Percentiles rank a stretch among this genome's conserved stretches.
Conservation (phyloP, 1,140 invertebrate species). For the Plodia interpunctella region DNA sequence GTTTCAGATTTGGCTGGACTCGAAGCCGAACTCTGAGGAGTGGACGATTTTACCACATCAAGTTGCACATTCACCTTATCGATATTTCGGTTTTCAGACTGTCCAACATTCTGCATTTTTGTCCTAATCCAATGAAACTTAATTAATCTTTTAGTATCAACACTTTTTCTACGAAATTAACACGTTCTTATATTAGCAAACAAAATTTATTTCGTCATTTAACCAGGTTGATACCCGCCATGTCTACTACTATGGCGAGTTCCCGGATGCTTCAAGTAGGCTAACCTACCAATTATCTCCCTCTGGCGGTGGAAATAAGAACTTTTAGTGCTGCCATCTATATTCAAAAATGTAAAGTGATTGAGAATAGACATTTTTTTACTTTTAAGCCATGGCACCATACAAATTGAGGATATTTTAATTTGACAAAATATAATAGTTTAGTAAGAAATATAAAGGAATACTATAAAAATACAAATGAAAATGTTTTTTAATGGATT, state of each 20-base stretch:
- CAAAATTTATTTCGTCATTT: slow-evolving; percentile 81
- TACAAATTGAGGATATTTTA: background rate
- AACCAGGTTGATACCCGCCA: slow-evolving; percentile 84
- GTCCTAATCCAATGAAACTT: slow-evolving; percentile 81
- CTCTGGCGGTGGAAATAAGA: slow-evolving; percentile 61
- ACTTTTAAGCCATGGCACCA: slow-evolving; percentile 2
- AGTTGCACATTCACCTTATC: slow-evolving; percentile 82
- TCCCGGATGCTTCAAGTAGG: slow-evolving; percentile 78
- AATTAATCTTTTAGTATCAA: slow-evolving; percentile 75
- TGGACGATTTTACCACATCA: slow-evolving; percentile 78
- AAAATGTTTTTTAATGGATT: too few species aligned
- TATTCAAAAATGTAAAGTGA: slow-evolving; percentile 48
- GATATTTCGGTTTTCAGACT: slow-evolving; percentile 87
- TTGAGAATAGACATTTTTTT: slow-evolving; percentile 34
- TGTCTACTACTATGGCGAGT: slow-evolving; percentile 81
- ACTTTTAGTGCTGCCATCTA: slow-evolving; percentile 65
- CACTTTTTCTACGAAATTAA: slow-evolving; percentile 76
- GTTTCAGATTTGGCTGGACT: slow-evolving; percentile 86
- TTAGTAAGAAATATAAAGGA: too few species aligned
- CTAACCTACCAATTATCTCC: slow-evolving; percentile 73
- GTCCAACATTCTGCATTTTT: slow-evolving; percentile 94
- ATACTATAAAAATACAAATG: too few species aligned
- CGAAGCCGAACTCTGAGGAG: slow-evolving; percentile 76
- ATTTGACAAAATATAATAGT: background rate
- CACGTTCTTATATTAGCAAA: slow-evolving; percentile 76